Base-by-base conservation (phyloP, 2,888 invertebrate genomes). In the Eupelmus urozonus region DNA sequence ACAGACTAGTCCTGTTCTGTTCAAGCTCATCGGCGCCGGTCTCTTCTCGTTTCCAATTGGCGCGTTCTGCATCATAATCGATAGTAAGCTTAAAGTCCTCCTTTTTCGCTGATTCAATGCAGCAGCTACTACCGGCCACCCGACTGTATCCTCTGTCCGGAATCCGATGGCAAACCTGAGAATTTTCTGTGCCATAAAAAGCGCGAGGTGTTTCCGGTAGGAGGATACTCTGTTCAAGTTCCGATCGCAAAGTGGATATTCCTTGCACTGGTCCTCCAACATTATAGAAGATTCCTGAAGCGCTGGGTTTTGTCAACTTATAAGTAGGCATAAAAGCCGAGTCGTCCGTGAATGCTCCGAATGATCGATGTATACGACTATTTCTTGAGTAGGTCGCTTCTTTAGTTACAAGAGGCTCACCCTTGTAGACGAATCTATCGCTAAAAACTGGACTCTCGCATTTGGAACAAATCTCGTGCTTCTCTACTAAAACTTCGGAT, bases 1-100 rank as follows among this genome's bases (percentile, higher is more conserved):
- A 84, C 16, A 91, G 84, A 82, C 90, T 90, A 27, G 89, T 84
- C 59, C 87, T 83, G 60, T 88, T 86, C 1, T 84, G 80, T 1
- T 85, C 84, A n/a, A 80, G 76, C 29, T 85, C 83, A 0, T 78
- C 82, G n/a, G 76, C 70, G n/a, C 0, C 16, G 20, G 20, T 53
- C 20, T 59, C 40, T 18, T 27, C 80, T 59, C 25, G 73, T 29
- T 42, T 80, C 65, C n/a, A n/a, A n/a, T n/a, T n/a, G n/a, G n/a
- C n/a, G n/a, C n/a, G n/a, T n/a, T 70, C 75, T 25, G 65, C 70
- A 5, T 74, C 51, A 13, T 27, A 25, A 49, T 63, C 65, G 4
- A 62, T 42, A 5, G 25, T 75, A 4, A 75, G 2, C 23, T 55
- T 73, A 20, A 42, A 70, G 16, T 70, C 70, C n/a, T n/a, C n/a